A percentile compares a stretch with the other conserved stretches of the same genome.
phyloP scores from a whole-genome alignment of 1,140 invertebrate genomes.

The Anoplophora glabripennis region DNA sequence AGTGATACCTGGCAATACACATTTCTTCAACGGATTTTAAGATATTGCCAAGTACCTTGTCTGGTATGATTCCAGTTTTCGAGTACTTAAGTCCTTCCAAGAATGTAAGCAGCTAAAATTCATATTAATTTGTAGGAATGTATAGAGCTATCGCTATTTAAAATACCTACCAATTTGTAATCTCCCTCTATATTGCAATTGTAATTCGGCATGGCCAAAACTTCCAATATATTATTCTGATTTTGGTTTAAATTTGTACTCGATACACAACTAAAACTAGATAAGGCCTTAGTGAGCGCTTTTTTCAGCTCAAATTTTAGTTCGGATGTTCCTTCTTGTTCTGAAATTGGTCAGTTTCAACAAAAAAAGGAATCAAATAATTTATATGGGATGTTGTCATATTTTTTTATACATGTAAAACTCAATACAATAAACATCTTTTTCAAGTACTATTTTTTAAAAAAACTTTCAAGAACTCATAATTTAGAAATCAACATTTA shows the following conservation, averaged over 20 bases:
- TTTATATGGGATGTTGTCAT: too few species aligned
- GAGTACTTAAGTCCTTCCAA: constrained; percentile 19
- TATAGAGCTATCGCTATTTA: background rate
- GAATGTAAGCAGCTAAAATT: constrained; percentile 30
- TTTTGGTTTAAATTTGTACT: constrained; percentile 1
- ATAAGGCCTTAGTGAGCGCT: constrained; percentile 14
- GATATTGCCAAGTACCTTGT: constrained; percentile 25
- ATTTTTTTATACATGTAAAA: too few species aligned
- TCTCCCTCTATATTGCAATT: constrained; percentile 27
- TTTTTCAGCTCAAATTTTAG: constrained; percentile 18
- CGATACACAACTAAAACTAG: constrained; percentile 24
- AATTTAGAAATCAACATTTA: too few species aligned
- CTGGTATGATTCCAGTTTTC: constrained; percentile 21
- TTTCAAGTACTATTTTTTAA: too few species aligned
- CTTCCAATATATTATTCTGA: constrained; percentile 27
- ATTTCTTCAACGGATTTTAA: constrained; percentile 31
- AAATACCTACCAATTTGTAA: constrained; percentile 34
- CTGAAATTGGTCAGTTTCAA: constrained; percentile 5
- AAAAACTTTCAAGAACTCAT: too few species aligned
- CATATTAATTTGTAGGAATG: constrained; percentile 8
- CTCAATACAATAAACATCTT: too few species aligned
- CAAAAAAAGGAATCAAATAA: background rate
- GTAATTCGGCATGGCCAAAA: constrained; percentile 30
- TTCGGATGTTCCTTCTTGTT: constrained; percentile 6
- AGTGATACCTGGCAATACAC: constrained; percentile 26